Percentiles rank a stretch among this genome's conserved stretches.
phyloP scores from a whole-genome alignment of 2,797 vertebrate species.

The Sciaenops ocellatus region DNA sequence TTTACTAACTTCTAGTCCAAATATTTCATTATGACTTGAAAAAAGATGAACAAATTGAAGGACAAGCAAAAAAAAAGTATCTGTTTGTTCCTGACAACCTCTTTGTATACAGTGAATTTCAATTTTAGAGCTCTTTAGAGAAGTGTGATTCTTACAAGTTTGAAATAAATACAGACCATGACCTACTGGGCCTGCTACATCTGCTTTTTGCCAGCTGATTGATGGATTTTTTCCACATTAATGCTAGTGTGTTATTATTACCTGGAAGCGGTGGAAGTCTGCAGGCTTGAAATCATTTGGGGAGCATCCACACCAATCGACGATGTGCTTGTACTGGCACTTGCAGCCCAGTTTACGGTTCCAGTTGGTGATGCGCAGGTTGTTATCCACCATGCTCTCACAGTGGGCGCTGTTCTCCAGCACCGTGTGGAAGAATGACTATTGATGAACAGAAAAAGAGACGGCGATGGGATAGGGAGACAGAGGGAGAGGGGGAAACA shows the following conservation, averaged over 20 bases:
- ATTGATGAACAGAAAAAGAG: conserved; percentile 7
- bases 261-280: conserved; percentile 98
- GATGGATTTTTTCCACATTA: background rate
- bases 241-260: conserved; percentile 59
- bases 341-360: conserved; percentile 98
- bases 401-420: conserved; percentile 95
- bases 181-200: background rate
- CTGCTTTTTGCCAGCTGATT: background rate
- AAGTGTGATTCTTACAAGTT: background rate
- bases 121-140: background rate
- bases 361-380: conserved; percentile 98
- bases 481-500: conserved; percentile 2
- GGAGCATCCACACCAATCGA: conserved; percentile 98
- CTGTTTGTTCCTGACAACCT: background rate
- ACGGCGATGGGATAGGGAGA: background rate
- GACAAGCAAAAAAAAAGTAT: too few relatives aligned
- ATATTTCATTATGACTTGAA: background rate
- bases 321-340: conserved; percentile 99
- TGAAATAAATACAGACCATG: background rate
- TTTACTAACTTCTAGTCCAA: background rate
- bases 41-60: too few relatives aligned
- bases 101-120: background rate
- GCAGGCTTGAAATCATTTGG: conserved; percentile 98
- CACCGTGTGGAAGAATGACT: conserved; percentile 99
- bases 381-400: conserved; percentile 96